Conservation (phyloP, 2,797 vertebrate genomes). For the Sebastes jordani region DNA sequence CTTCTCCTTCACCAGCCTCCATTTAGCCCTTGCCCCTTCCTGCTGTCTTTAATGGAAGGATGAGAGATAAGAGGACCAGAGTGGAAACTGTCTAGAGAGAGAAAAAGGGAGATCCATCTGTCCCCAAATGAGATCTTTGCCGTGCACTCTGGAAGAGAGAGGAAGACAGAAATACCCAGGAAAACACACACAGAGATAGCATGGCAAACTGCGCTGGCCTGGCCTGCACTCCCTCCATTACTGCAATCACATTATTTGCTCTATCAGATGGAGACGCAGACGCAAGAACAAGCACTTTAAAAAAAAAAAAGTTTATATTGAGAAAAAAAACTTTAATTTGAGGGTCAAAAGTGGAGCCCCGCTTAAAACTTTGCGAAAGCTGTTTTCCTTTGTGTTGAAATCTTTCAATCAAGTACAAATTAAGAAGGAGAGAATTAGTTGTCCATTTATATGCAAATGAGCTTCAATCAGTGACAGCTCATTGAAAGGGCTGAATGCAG, state of each 20-base stretch:
- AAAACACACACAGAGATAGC: neutral
- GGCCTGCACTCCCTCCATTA: conserved; percentile 18
- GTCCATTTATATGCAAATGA: conserved; percentile 87
- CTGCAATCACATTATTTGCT: conserved; percentile 22
- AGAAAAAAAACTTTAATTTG: conserved; percentile 9
- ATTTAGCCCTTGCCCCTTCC: neutral
- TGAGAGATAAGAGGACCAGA: conserved; percentile 39
- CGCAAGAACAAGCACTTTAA: neutral
- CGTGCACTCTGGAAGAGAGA: neutral
- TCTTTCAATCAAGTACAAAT: conserved; percentile 42
- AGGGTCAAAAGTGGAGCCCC: conserved; percentile 29
- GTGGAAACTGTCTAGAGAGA: conserved; percentile 26
- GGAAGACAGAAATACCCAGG: conserved; percentile 7
- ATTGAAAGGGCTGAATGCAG: conserved; percentile 58
- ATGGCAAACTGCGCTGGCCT: neutral
- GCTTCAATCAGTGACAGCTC: conserved; percentile 68
- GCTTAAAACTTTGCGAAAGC: conserved; percentile 16
- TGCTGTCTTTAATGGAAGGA: conserved; percentile 25
- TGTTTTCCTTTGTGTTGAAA: conserved; percentile 40
- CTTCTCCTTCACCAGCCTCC: conserved; percentile 8
- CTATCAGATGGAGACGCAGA: conserved; percentile 24
- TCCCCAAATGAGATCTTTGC: conserved; percentile 29
- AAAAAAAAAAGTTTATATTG: neutral
- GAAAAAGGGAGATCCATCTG: conserved; percentile 31
- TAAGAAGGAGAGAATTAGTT: conserved; percentile 63